Evolutionary conservation across 2,888 invertebrate genomes (phyloP), one percentile per base, ranked within the genome.

Genomic region (Aspidapion aeneum): DNA sequence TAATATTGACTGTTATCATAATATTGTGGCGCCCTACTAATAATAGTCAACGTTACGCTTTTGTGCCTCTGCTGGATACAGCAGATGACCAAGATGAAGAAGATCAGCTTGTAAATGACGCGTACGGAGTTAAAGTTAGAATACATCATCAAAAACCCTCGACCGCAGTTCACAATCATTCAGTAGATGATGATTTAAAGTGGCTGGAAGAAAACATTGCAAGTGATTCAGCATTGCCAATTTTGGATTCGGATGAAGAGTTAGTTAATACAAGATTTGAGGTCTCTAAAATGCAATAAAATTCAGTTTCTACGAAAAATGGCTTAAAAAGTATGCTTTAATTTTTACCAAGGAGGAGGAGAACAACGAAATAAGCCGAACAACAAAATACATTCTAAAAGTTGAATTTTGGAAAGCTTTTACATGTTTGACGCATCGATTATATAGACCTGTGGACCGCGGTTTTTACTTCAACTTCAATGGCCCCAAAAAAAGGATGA

Each of bases 161-260:
- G 7, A 64, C 68, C 52, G 70, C 80, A 63, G 82, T 81, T 69
- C 78, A 79, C 48, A 82, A 80, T 66, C 35, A 12, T 35, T 83
- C 81, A 16, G 80, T 89, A 78, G 91, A 92, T 71, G 90, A 91
- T 71, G 91, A 92, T 74, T 79, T 93, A 69, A 88, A 93, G 75
- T 97, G 96, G 96, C 91, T 97, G 3, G 96, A 97, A 77, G 95
- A 96, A 71, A 93, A 97, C 79, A 95, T 97, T 70, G 82, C 90
- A 68, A 86, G 86, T 63, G 91, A 91, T 77, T 86, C 90, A 65
- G 79, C 91, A 74, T 71, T 89, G 78, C 81, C 87, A 71, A 79
- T 92, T 75, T 79, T 93, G 76, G 82, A 93, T 84, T 89, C 89
- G 0, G 89, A 90, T 74, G 93, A 93, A 81, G 93, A 93, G 81